These are phyloP conservation scores for Coelopa pilipes DNA, from an alignment of 2,888 invertebrate genomes.

Conservation along the genomic window DNA sequence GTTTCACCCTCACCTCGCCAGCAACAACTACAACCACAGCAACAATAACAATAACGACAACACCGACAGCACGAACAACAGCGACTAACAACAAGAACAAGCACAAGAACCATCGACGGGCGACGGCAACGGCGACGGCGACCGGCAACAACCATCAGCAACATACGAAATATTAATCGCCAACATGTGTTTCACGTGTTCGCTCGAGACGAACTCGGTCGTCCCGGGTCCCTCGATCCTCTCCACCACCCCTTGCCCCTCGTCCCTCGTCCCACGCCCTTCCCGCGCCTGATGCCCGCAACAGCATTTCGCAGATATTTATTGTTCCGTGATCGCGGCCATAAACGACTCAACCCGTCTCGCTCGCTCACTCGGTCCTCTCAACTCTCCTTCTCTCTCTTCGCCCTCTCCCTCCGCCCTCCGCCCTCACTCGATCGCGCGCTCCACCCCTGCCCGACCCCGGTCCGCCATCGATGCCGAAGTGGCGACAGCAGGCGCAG, in stretches of 20 bases:
- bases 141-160: conserved; percentile 30
- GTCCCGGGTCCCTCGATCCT: neutral
- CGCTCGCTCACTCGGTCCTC: no score
- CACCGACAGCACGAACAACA: no score
- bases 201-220: neutral
- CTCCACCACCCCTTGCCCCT: no score
- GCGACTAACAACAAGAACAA: conserved; percentile 33
- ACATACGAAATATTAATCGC: conserved; percentile 17
- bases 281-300: neutral
- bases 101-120: conserved; percentile 14
- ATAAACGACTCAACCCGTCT: neutral
- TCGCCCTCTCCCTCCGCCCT: no score
- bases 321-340: conserved; percentile 26
- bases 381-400: no score
- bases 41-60: conserved; percentile 17
- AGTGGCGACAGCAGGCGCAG: conserved; percentile 63
- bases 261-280: no score
- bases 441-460: neutral
- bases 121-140: conserved; percentile 19
- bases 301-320: conserved; percentile 25
- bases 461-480: conserved; percentile 17
- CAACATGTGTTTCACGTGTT: conserved; percentile 27
- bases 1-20: no score
- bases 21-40: no score
- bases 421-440: neutral